Evolutionary conservation across 2,888 invertebrate genomes (phyloP).

Genomic region (Phoenoteleia sp.): DNA sequence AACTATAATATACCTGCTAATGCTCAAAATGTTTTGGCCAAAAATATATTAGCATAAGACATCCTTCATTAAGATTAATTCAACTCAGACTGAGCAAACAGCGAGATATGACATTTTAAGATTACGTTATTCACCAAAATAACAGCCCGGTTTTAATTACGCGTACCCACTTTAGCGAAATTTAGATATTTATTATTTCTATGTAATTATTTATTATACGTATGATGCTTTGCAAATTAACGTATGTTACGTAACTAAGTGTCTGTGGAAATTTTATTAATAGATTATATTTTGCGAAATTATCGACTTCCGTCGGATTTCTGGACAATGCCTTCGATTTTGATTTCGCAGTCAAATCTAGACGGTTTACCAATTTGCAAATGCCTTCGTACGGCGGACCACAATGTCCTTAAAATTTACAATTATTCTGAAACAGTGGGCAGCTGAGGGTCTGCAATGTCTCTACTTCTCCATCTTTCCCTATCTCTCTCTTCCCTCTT

Average conservation of each 20-base stretch:
- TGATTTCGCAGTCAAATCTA: too few species aligned
- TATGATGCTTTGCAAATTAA: conserved; percentile 17
- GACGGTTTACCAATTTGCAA: conserved; percentile 17
- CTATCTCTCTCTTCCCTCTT: conserved; percentile 51
- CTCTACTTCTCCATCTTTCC: conserved; percentile 65
- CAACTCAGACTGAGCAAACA: conserved; percentile 62
- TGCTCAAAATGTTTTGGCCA: conserved; percentile 83
- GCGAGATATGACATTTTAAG: conserved; percentile 51
- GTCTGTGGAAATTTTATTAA: neutral
- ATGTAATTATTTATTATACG: conserved; percentile 37
- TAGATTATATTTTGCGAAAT: neutral
- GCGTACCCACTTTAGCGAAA: conserved; percentile 32
- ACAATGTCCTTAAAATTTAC: conserved; percentile 27
- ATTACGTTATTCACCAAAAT: conserved; percentile 59
- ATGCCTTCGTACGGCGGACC: neutral
- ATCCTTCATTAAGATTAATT: conserved; percentile 68
- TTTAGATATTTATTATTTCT: conserved; percentile 46
- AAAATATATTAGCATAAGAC: conserved; percentile 68
- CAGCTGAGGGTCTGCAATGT: conserved; percentile 77
- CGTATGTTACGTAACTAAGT: neutral
- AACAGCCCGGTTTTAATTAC: conserved; percentile 54
- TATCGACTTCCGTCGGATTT: neutral
- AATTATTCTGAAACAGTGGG: conserved; percentile 76
- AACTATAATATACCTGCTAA: conserved; percentile 83
- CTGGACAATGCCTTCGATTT: too few species aligned